Conservation (phyloP, 2,888 invertebrate species). For the Dynastes maya region DNA sequence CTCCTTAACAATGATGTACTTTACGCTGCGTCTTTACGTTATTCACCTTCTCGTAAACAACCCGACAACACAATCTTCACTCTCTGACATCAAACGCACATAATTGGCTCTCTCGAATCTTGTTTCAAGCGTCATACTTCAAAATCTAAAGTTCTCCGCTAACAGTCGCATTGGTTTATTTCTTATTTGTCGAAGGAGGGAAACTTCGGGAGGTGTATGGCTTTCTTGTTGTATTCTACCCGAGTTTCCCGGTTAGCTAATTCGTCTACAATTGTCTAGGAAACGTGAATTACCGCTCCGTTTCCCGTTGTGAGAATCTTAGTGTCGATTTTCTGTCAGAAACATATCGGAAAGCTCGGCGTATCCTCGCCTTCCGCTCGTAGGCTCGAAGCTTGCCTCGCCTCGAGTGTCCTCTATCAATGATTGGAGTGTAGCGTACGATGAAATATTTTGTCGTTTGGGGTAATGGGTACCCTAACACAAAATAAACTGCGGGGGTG, state of each 20-base stretch:
- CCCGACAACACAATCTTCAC: too few relatives aligned
- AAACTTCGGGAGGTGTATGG: neutral
- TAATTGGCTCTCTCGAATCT: neutral
- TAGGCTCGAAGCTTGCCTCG: neutral
- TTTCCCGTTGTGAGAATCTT: neutral
- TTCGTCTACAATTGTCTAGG: conserved; percentile 23
- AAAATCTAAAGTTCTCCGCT: too few relatives aligned
- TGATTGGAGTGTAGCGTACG: neutral
- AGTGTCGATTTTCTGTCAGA: conserved; percentile 14
- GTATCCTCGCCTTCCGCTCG: neutral
- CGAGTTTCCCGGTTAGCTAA: conserved; percentile 18
- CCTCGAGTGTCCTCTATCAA: conserved; percentile 4
- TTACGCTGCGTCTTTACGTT: too few relatives aligned
- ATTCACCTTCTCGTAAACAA: too few relatives aligned
- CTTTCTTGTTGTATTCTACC: conserved; percentile 13
- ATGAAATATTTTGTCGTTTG: conserved; percentile 3
- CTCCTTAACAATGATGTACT: too few relatives aligned
- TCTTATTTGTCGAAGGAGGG: neutral
- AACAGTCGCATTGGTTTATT: neutral
- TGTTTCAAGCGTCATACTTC: too few relatives aligned
- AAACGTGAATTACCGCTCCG: conserved; percentile 26
- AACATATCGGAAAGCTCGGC: conserved; percentile 2
- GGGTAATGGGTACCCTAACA: neutral
- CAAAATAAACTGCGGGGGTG: neutral
- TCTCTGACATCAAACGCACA: neutral